Evolutionary conservation across 2,797 vertebrate genomes (phyloP), one percentile per base, ranked within the genome.

Genomic region (Periparus ater): DNA sequence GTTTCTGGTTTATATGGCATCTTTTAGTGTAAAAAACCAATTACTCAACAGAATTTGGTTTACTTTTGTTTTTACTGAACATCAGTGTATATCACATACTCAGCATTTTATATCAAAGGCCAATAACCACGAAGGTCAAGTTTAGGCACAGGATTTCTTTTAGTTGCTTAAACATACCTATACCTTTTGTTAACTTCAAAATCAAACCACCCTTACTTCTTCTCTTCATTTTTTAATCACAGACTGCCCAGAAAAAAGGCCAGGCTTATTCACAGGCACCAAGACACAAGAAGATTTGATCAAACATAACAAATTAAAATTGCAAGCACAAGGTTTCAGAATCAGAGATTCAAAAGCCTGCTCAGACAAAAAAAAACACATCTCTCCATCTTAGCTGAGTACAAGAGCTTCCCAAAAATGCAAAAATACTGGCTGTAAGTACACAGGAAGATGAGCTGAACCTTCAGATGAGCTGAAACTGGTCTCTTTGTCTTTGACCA

Each of bases 281-380:
- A 85, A 83, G 34, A 36, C 34, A 54, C 22, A 45, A 80, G 40
- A 63, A 73, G 17, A 12, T 60, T 55, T 79, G 26, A 61, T 65
- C 47, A 76, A 62, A 88, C 21, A 54, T 4, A 32, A 23, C 6
- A 2, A 85, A 71, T 29, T 68, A 71, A 89, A 94, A 93, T 29
- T 27, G 14, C 36, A 71, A 88, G 34, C 29, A 66, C 2, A 2
- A 62, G 26, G 29, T 65, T 90, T 91, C 16, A 12, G 2, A 65
- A 50, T 32, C 32, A 57, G 90, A 84, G 34, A 63, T 22, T 50
- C 19, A 82, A 87, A 81, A 85, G 11, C 17, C 36, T 71, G 40
- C 44, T 76, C 29, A 61, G 42, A 50, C 10, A 85, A 95, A 95
- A 80, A 85, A 95, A 95, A 80, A 36, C 60, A 18, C n/a, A 61